Conservation (phyloP, 2,113 vertebrate genomes). For the Acanthisitta chloris region DNA sequence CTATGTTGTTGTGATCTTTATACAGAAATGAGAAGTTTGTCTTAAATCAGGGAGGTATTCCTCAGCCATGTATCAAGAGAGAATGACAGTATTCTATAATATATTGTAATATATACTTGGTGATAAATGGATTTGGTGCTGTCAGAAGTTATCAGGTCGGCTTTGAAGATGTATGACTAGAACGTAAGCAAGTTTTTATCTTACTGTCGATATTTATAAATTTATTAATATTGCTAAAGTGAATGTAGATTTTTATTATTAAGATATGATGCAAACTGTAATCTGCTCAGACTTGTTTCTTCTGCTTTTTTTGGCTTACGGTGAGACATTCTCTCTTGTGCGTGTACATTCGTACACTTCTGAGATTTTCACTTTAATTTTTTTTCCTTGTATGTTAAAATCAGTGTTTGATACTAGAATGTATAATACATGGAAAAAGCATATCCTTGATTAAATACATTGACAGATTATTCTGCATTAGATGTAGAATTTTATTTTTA, state of each 20-base stretch:
- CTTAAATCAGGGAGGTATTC: constrained; percentile 49
- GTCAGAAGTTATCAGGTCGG: constrained; percentile 44
- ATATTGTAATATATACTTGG: constrained; percentile 47
- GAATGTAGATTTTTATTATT: constrained; percentile 25
- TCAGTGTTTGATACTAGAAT: constrained; percentile 68
- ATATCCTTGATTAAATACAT: constrained; percentile 75
- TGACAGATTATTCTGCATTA: constrained; percentile 79
- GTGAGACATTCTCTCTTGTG: neutral
- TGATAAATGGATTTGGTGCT: constrained; percentile 58
- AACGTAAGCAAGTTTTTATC: constrained; percentile 40
- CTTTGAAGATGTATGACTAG: constrained; percentile 44
- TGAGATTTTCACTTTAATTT: constrained; percentile 46
- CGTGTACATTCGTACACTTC: neutral
- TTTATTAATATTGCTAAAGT: constrained; percentile 48
- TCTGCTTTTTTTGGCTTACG: neutral
- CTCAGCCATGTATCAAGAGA: constrained; percentile 20
- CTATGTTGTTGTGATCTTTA: constrained; percentile 25
- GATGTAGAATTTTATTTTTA: constrained; percentile 84
- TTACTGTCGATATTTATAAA: constrained; percentile 24
- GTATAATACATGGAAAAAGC: constrained; percentile 68
- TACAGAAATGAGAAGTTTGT: constrained; percentile 26
- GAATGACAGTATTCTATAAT: constrained; percentile 47
- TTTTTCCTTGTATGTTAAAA: constrained; percentile 68
- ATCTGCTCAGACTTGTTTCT: neutral
- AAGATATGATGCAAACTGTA: constrained; percentile 20